Base-by-base conservation (phyloP, 2,888 invertebrate species). In the Nebria salina region DNA sequence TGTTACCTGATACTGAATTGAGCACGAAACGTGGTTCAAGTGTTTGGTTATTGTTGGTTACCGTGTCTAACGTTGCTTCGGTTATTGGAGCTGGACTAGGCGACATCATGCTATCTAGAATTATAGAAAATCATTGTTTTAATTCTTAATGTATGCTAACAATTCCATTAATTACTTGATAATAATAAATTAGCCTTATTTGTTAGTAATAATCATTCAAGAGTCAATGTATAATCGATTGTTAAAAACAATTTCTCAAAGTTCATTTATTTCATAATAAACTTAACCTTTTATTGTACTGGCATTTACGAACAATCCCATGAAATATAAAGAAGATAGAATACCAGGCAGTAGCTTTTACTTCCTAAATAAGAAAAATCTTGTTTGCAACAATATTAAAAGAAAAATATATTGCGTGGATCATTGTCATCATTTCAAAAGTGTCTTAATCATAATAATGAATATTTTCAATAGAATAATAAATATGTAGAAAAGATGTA, bases 1-100 rank as follows among this genome's bases (percentile, higher is more conserved):
- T 89, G 84, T 86, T 90, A 87, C 92, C 90, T 82, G 84, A n/a
- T 80, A 80, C 9, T 20, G 82, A 65, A 83, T 86, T 87, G 76
- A 86, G 83, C 83, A 86, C 86, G 81, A 85, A 86, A 66, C 84
- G 84, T n/a, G 90, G 88, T 43, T 88, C 90, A 15, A 68, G 25
- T 9, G 68, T 11, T 9, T 26, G 68, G 8, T 54, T 54, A 25
- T 68, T 66, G 88, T 82, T 26, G 20, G 74, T 43, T 7, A 74
- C 72, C 20, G 20, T 72, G 54, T 74, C 74, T 43, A 74, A 54
- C 15, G 64, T 41, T 20, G 74, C 9, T 15, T 74, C 84, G 72
- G 84, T 85, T 80, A 85, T 84, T 77, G 82, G 82, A 15, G 82
- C 74, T 75, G 81, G 75, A 75, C 81, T 81, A 43, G 86, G 86